Evolutionary conservation across 2,888 invertebrate genomes (phyloP).

Genomic region (Aricia artaxerxes): DNA sequence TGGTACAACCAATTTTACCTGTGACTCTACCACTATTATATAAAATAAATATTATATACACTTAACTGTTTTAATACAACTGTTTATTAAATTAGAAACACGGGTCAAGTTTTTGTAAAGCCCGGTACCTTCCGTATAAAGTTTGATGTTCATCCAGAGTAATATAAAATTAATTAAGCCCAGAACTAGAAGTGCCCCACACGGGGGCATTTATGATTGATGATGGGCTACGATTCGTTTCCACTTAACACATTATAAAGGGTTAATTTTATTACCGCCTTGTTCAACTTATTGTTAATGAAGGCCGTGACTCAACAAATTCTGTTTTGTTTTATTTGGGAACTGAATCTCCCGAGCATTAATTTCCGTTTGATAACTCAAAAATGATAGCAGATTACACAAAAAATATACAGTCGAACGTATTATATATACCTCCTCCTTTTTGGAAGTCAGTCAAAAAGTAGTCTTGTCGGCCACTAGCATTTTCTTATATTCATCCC

Average conservation of each 20-base stretch:
- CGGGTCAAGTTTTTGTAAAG: background rate
- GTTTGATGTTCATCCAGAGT: background rate
- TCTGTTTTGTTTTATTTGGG: constrained; percentile 47
- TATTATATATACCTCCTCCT: no score
- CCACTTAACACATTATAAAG: constrained; percentile 77
- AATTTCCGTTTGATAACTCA: constrained; percentile 18
- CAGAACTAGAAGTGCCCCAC: constrained; percentile 21
- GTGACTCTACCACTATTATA: no score
- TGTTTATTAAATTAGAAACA: background rate
- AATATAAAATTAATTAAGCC: constrained; percentile 20
- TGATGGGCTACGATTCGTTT: constrained; percentile 75
- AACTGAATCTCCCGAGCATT: background rate
- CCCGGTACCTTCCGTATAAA: background rate
- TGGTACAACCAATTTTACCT: no score
- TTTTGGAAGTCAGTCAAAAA: no score
- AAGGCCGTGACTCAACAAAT: constrained; percentile 66
- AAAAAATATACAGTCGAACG: background rate
- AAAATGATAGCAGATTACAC: background rate
- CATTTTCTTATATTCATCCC: no score
- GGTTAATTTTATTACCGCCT: constrained; percentile 75
- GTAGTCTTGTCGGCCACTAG: no score
- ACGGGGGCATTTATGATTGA: constrained; percentile 71
- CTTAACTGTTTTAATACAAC: background rate
- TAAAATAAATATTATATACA: no score
- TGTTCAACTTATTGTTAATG: constrained; percentile 75